Evolutionary conservation across 2,113 vertebrate genomes (phyloP), one percentile per base, ranked within the genome.

Genomic region (Aythya baeri): DNA sequence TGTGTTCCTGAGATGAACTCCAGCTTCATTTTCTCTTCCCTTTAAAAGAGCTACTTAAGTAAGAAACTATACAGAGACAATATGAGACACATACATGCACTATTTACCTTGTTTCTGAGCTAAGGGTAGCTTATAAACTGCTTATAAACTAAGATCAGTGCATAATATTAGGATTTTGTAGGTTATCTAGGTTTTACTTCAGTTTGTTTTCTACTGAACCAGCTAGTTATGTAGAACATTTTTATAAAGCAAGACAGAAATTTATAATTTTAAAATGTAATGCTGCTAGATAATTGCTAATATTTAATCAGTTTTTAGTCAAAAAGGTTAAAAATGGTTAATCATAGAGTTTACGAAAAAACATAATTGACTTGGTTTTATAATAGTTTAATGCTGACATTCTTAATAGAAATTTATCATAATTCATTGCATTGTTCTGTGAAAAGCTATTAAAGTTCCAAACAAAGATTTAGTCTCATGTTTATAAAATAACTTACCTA

Each of bases 381-480:
- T 9, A 25, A 49, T 49, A 3, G 2, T 34, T 76, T 29, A 63
- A 57, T 70, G 1, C 1, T 71, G 4, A 0, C 2, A 54, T 74
- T 66, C 22, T 46, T 66, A 55, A 57, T 18, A 61, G 10, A 8
- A 74, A 57, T 36, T 54, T 2, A 6, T 59, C 65, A 41, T 11
- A 46, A 38, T 17, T 31, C 16, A 58, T 63, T 49, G 9, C 1
- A 11, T 32, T 21, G 15, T 71, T 86, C 58, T 71, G 16, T 9
- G 50, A 85, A 70, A 87, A 46, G 31, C 17, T 83, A 17, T 44
- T 41, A 61, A 21, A 3, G 65, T 92, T 81, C 27, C 25, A 65
- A 73, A 43, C 3, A 36, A 73, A 62, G 3, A 1, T 54, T 77
- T 66, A 65, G 4, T 20, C 6, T 54, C 6, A 13, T 49, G 7